Percentiles rank a stretch among this genome's conserved stretches.
phyloP scores from a whole-genome alignment of 2,797 vertebrate genomes.

The Dryobates pubescens region DNA sequence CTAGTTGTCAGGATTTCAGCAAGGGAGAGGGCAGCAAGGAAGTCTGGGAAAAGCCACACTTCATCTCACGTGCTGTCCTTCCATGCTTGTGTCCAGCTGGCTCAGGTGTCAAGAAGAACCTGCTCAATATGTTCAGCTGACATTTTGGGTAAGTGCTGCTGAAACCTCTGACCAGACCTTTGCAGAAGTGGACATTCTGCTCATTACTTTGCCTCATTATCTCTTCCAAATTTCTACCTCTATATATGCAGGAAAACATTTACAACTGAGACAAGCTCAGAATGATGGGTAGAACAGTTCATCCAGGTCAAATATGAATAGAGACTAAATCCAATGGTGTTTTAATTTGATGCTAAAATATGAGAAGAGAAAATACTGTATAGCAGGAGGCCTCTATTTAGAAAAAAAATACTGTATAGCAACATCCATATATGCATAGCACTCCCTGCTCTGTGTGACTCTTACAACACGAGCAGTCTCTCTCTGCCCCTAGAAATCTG shows the following conservation, averaged over 20 bases:
- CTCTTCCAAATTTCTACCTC: neutral
- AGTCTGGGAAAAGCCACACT: neutral
- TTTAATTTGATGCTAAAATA: neutral
- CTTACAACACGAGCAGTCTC: neutral
- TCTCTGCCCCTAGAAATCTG: neutral
- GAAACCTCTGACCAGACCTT: neutral
- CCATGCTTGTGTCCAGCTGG: neutral
- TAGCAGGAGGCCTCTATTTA: neutral
- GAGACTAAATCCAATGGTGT: neutral
- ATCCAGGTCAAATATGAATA: neutral
- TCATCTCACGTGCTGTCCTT: neutral
- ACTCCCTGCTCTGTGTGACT: neutral
- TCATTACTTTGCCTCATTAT: conserved; percentile 6
- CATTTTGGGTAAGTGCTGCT: neutral
- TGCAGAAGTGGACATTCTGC: neutral
- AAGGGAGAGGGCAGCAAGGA: neutral
- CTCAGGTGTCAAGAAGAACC: neutral
- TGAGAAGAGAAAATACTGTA: neutral
- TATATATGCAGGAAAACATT: neutral
- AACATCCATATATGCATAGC: neutral
- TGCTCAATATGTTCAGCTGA: neutral
- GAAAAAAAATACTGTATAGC: neutral
- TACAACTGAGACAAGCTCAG: neutral
- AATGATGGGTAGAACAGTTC: neutral
- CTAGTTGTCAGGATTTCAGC: neutral